phyloP scores from a whole-genome alignment of 2,888 invertebrate genomes.

The Plebejus melissa region DNA sequence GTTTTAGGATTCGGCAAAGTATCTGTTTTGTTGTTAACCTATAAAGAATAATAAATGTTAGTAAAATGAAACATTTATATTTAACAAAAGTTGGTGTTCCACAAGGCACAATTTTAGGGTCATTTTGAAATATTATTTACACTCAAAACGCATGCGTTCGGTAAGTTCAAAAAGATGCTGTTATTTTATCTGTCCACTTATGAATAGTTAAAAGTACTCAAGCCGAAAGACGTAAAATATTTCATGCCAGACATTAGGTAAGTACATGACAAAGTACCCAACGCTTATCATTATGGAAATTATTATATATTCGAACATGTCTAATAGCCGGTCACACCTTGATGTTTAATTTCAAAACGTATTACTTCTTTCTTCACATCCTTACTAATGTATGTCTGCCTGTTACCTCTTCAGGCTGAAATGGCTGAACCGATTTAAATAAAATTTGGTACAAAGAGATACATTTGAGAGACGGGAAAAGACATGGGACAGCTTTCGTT shows the following conservation, averaged over 20 bases:
- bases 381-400: neutral
- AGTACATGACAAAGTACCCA: neutral
- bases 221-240: neutral
- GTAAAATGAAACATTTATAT: neutral
- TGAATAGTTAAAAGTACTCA: neutral
- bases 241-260: neutral
- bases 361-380: neutral
- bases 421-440: neutral
- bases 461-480: neutral
- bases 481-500: neutral
- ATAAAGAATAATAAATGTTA: neutral
- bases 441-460: neutral
- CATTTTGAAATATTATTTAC: neutral
- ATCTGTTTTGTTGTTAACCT: conserved; percentile 50
- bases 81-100: neutral
- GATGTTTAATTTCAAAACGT: neutral
- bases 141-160: neutral
- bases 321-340: neutral
- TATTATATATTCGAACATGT: neutral
- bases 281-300: neutral
- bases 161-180: neutral
- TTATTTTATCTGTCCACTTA: neutral
- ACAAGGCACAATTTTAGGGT: neutral
- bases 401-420: neutral
- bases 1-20: conserved; percentile 58